phyloP scores from a whole-genome alignment of 92 coral and sea anemone genomes.

The Epizoanthus illoricatus region DNA sequence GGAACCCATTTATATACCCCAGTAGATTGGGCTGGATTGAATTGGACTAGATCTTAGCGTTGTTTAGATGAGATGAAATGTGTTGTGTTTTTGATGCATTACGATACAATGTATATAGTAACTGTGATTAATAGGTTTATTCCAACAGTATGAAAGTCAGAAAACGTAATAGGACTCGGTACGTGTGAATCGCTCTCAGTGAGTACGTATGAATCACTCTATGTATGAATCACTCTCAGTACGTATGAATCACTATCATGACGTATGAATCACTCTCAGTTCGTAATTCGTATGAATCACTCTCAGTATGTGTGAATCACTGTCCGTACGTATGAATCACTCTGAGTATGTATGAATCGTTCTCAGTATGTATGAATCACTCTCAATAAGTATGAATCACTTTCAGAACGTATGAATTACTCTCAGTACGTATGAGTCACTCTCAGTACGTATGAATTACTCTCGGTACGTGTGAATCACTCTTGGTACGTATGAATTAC shows the following conservation, averaged over 20 bases:
- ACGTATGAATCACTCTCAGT: neutral
- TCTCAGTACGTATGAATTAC: no score
- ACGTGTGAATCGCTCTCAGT: neutral
- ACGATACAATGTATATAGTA: neutral
- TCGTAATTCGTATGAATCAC: neutral
- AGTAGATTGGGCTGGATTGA: neutral
- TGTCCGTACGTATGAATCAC: neutral
- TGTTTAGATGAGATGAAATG: neutral
- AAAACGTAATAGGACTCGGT: no score
- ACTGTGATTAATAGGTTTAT: neutral
- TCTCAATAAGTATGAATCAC: no score
- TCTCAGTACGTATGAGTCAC: no score
- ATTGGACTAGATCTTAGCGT: neutral
- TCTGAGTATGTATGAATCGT: no score
- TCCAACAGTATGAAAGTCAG: no score
- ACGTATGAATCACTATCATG: neutral
- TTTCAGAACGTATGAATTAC: no score
- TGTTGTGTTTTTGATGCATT: neutral
- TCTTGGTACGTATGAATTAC: no score
- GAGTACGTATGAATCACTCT: neutral
- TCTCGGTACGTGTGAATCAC: no score
- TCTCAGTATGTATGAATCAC: no score
- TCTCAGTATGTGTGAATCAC: neutral
- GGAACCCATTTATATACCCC: no score
- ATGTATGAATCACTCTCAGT: neutral